Evolutionary conservation across 2,888 invertebrate species (phyloP), one percentile per base, ranked within the genome.

Genomic region (Cataglyphis rosenhaueri): DNA sequence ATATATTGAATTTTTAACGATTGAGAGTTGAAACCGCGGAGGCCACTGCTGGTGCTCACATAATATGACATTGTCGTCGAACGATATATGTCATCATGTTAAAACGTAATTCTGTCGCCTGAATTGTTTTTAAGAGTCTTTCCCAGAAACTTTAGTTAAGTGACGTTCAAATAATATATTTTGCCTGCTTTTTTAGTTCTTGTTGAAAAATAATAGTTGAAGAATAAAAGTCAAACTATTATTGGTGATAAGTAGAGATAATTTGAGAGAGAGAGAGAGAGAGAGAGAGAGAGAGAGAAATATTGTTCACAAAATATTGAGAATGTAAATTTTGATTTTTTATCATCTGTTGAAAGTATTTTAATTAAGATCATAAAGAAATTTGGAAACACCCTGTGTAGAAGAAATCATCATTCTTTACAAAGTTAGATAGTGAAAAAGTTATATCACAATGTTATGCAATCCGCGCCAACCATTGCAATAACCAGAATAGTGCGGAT

Each of bases 1-100:
- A 85, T 83, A 52, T 52, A 85, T 87, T 84, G 81, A 81, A 82
- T 66, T 82, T 83, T 85, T 86, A 62, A 65, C 25, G 32, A 32
- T 41, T 25, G 29, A 32, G 35, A 29, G 21, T 12, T 52, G 71
- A 75, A 59, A 41, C 41, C n/a, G 44, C 48, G 21, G 55, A 62
- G 64, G 55, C 41, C 38, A 71, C 29, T 21, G 57, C 29, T 21
- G 44, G 25, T 32, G 3, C 25, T 57, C 21, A 29, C 18, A n/a
- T 21, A 12, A 25, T 21, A 12, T 44, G n/a, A n/a, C 8, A 81
- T 21, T 25, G 44, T 55, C n/a, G 25, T 9, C 59, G 12, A 52
- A 15, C 15, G n/a, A 15, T 65, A n/a, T 3, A 29, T 62, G 64
- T 65, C 76, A 55, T 55, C n/a, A 38, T 18, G 25, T 57, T 18